Evolutionary conservation across 2,888 invertebrate genomes (phyloP), one percentile per base, ranked within the genome.

Genomic region (Scaptomyza parva): DNA sequence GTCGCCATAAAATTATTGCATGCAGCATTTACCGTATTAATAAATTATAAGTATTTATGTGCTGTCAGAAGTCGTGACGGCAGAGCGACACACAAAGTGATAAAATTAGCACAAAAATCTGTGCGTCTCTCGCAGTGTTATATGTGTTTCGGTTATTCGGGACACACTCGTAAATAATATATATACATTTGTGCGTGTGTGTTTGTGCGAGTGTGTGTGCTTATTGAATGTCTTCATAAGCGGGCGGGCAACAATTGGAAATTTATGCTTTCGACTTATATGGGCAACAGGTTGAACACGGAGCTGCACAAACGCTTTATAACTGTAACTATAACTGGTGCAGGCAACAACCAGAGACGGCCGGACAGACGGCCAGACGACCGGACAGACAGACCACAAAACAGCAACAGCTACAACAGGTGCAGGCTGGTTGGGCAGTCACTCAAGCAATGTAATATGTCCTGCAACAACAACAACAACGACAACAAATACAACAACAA

Each of bases 41-140:
- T 89, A 89, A 89, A 89, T 89, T 90, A 90, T 89, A 85, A 89
- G 90, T 90, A 90, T 90, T 90, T 90, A 89, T 90, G 90, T 89
- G 89, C 90, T 90, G 90, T 90, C 90, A 88, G 77, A 83, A 82
- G 88, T 86, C 88, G 82, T 81, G 88, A 82, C 82, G 82, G 88
- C 88, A 86, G 91, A 91, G 90, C 90, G 91, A 89, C 91, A 88
- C 90, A 91, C 91, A 90, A 90, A 90, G 90, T 91, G 90, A 91
- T 91, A 91, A 91, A 90, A 90, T 91, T 91, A 91, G 89, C 90
- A 90, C 91, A 90, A 78, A 90, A 90, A 89, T 88, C 83, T 78
- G 80, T 72, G 77, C 80, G 67, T 78, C 70, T 78, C 70, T 76
- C 70, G 54, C 77, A 72, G 73, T 39, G 66, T 71, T 74, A 17